Percentiles rank a stretch among this genome's conserved stretches.
Conservation (phyloP, 1,140 invertebrate species). For the Drosophila nannoptera region DNA sequence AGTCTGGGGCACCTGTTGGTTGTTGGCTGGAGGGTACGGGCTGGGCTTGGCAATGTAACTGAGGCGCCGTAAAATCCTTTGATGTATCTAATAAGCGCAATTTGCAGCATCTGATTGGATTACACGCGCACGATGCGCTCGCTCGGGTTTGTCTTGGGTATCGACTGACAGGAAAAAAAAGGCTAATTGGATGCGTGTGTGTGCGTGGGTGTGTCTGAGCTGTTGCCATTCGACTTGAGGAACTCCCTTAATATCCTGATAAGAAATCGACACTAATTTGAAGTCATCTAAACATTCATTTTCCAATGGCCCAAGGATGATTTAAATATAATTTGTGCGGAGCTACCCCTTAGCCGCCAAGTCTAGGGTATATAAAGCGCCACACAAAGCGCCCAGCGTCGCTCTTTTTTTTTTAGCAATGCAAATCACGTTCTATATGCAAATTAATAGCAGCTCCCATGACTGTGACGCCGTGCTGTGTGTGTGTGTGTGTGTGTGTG, state of each 20-base stretch:
- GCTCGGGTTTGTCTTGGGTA: slow-evolving; percentile 16
- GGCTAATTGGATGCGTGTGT: slow-evolving; percentile 53
- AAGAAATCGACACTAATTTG: no score
- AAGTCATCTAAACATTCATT: no score
- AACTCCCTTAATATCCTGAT: no score
- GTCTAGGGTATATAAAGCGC: slow-evolving; percentile 1
- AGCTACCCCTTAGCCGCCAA: not conserved
- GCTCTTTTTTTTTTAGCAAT: slow-evolving; percentile 38
- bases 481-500: slow-evolving; percentile 16
- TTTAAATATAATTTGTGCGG: no score
- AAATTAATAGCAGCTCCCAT: slow-evolving; percentile 46
- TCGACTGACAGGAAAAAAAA: slow-evolving; percentile 43
- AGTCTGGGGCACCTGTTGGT: slow-evolving; percentile 41
- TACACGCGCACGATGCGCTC: slow-evolving; percentile 41
- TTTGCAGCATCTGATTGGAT: slow-evolving; percentile 63
- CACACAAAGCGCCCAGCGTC: not conserved
- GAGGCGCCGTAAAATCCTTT: slow-evolving; percentile 51
- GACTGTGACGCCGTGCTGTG: not conserved
- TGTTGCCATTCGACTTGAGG: slow-evolving; percentile 1
- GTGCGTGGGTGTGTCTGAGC: not conserved
- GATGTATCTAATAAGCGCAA: slow-evolving; percentile 58
- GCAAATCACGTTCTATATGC: slow-evolving; percentile 62
- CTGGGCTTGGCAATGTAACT: slow-evolving; percentile 23
- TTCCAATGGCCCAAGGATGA: no score
- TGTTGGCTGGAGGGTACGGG: not conserved